A percentile compares a stretch with the other conserved stretches of the same genome.
These are phyloP conservation scores for Aplocera efformata DNA, from an alignment of 2,888 invertebrate species.

Conservation along the genomic window DNA sequence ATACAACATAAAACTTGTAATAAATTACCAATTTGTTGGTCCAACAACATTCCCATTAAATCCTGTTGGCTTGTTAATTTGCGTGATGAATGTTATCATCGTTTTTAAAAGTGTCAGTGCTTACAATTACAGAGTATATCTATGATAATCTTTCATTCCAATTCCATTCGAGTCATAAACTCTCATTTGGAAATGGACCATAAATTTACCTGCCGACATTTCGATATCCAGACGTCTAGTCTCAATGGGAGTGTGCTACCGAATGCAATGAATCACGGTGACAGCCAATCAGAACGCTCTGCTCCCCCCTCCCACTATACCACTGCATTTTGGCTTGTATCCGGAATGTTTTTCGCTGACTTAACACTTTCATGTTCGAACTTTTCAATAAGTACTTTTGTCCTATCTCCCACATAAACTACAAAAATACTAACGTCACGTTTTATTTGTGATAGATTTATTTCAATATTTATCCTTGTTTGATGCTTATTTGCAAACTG, in stretches of 20 bases:
- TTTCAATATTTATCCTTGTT: no score
- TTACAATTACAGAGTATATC: slow-evolving; percentile 3
- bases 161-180: slow-evolving; percentile 9
- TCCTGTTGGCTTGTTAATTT: no score
- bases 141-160: slow-evolving; percentile 3
- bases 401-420: slow-evolving; percentile 12
- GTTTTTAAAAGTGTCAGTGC: no score
- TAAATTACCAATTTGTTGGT: no score
- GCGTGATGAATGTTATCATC: no score
- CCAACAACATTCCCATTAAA: no score
- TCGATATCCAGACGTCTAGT: slow-evolving; percentile 41
- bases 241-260: slow-evolving; percentile 42
- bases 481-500: no score
- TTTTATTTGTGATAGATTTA: no score
- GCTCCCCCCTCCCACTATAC: slow-evolving; percentile 57
- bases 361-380: slow-evolving; percentile 35
- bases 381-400: slow-evolving; percentile 15
- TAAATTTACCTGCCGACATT: slow-evolving; percentile 71
- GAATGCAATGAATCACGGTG: slow-evolving; percentile 46
- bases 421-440: no score
- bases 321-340: slow-evolving; percentile 65
- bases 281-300: slow-evolving; percentile 43
- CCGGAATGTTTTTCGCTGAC: slow-evolving; percentile 55
- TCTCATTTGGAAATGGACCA: slow-evolving; percentile 10
- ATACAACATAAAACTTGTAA: no score